phyloP scores from a whole-genome alignment of 2,888 invertebrate species.

The Gandaritis pyraliata region DNA sequence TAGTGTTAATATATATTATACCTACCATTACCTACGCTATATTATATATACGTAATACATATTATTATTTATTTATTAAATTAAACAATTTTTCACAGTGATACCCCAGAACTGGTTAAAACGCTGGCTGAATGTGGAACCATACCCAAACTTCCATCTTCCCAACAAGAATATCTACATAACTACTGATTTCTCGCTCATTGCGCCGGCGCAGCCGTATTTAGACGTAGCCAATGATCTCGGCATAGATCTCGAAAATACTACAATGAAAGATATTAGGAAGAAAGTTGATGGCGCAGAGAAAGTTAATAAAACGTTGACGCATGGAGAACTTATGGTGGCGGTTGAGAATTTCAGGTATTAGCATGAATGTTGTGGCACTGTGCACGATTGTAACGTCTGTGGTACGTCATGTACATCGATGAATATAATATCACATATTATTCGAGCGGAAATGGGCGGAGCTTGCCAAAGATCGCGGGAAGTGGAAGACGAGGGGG shows the following conservation, averaged over 20 bases:
- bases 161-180: conserved; percentile 90
- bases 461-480: too few relatives aligned
- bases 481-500: too few relatives aligned
- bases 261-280: conserved; percentile 65
- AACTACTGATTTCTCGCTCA: conserved; percentile 87
- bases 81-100: conserved; percentile 57
- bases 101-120: conserved; percentile 86
- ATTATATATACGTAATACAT: too few relatives aligned
- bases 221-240: conserved; percentile 56
- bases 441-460: too few relatives aligned
- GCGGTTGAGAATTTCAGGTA: conserved; percentile 76
- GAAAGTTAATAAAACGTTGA: conserved; percentile 50
- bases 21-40: too few relatives aligned
- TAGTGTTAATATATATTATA: too few relatives aligned
- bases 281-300: conserved; percentile 51
- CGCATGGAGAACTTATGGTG: conserved; percentile 66
- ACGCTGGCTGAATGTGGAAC: conserved; percentile 85
- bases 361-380: conserved; percentile 3
- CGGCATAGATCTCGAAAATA: conserved; percentile 58
- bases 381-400: too few relatives aligned
- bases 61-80: background rate
- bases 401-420: too few relatives aligned
- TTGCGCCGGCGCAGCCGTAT: conserved; percentile 71
- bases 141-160: conserved; percentile 85
- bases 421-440: too few relatives aligned